A percentile compares a stretch with the other conserved stretches of the same genome.
phyloP scores from a whole-genome alignment of 92 coral and sea anemone species.

The Actinernus sp. region DNA sequence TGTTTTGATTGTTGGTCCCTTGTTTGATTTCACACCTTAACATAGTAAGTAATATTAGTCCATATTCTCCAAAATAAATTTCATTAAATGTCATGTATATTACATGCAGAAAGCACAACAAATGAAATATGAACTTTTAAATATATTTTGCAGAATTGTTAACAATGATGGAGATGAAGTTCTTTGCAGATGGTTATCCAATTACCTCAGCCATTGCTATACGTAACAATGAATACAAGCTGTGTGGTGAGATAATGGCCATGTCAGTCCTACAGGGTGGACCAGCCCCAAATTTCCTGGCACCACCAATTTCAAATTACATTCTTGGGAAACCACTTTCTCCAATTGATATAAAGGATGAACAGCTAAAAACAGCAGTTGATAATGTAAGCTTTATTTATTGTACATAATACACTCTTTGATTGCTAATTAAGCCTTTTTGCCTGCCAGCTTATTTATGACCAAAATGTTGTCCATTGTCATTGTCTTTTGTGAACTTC shows the following conservation, averaged over 20 bases:
- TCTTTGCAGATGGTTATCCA: slow-evolving; percentile 64
- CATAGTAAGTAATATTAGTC: too few relatives aligned
- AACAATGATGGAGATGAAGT: slow-evolving; percentile 34
- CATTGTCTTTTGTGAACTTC: too few relatives aligned
- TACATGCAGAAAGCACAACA: too few relatives aligned
- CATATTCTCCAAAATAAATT: too few relatives aligned
- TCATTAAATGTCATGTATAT: too few relatives aligned
- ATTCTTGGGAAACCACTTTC: slow-evolving; percentile 68
- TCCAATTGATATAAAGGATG: slow-evolving; percentile 34
- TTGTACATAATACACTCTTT: background rate
- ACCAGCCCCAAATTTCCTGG: slow-evolving; percentile 73
- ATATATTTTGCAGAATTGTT: slow-evolving; percentile 55
- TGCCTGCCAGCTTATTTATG: too few relatives aligned
- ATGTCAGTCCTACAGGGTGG: slow-evolving; percentile 81
- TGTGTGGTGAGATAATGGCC: slow-evolving; percentile 68
- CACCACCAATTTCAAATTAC: slow-evolving; percentile 49
- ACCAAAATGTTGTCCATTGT: too few relatives aligned
- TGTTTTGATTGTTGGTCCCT: too few relatives aligned
- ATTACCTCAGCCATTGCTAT: slow-evolving; percentile 61
- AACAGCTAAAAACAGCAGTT: slow-evolving; percentile 44
- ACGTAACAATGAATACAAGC: slow-evolving; percentile 52
- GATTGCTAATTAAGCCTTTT: background rate
- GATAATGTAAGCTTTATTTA: slow-evolving; percentile 51
- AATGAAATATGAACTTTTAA: too few relatives aligned
- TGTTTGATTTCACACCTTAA: too few relatives aligned